Base-by-base conservation (phyloP, 2,888 invertebrate genomes). In the Oscheius sp. region DNA sequence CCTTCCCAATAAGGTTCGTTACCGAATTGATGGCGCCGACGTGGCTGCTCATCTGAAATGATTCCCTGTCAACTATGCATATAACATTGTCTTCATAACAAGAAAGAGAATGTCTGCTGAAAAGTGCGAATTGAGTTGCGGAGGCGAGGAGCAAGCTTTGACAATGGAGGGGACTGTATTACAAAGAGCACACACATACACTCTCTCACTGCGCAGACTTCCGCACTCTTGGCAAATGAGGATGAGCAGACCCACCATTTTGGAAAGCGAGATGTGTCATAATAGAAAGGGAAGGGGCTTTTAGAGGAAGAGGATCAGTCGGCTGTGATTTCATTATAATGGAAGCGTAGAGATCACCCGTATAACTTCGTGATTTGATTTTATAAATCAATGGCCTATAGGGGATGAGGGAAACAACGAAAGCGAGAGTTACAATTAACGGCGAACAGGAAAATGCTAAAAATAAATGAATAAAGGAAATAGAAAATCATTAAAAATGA, bases 21-120 rank as follows among this genome's bases (percentile, higher is more conserved):
- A 83, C 82, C 66, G 79, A 73, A 67, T 72, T 74, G 74, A 84
- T 82, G 54, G 83, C 82, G 38, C 84, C 84, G 51, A 84, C 67
- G 33, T 82, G 83, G 44, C 75, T 68, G 50, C 77, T 74, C 81
- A 82, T 82, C 45, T 61, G 59, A 51, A 61, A 67, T 20, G 8
- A 20, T 6, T 22, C 4, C 32, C 20, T 38, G 14, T 26, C 8
- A 38, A 22, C 9, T 24, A 24, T 9, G 38, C 38, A 38, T 38
- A 22, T 20, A 22, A 56, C 26, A 54, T 17, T n/a, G 56, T 32
- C n/a, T n/a, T n/a, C n/a, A 36, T 17, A 33, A 20, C 28, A 33
- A 56, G 59, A 38, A 38, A 59, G 33, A 33, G 57, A 20, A 32
- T 44, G 28, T 2, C n/a, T 36, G 38, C 36, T 41, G 44, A 41